These are phyloP conservation scores for Aphelenchoides fujianensis DNA, from an alignment of 1,140 invertebrate genomes.

Conservation along the genomic window DNA sequence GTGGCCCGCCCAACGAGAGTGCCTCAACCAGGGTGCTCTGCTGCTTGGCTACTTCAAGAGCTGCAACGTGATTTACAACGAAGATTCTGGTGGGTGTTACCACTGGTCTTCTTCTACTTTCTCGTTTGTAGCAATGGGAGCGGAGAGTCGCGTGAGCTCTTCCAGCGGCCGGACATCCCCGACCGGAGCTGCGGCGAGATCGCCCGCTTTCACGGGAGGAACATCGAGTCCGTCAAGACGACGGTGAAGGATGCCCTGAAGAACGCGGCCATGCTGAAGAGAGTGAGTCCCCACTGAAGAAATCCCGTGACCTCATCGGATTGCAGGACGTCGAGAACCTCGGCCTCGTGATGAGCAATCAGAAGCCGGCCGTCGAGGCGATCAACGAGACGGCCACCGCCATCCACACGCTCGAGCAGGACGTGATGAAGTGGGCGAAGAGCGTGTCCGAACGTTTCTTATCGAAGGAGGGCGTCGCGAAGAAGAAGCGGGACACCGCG, in stretches of 20 bases:
- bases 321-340: background rate
- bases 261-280: background rate
- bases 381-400: background rate
- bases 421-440: constrained; percentile 1
- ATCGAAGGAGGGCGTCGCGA: background rate
- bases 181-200: background rate
- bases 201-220: background rate
- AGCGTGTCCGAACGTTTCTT: background rate
- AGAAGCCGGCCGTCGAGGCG: background rate
- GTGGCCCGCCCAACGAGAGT: constrained; percentile 46
- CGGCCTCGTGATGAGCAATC: background rate
- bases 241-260: background rate
- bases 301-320: too few relatives aligned
- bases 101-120: background rate
- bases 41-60: constrained; percentile 32
- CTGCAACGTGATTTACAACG: constrained; percentile 23
- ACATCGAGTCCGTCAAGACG: background rate
- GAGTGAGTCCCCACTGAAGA: constrained; percentile 9
- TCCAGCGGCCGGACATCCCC: background rate
- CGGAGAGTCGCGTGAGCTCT: background rate
- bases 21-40: constrained; percentile 30
- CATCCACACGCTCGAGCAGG: background rate
- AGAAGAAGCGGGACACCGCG: background rate
- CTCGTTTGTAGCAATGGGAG: background rate
- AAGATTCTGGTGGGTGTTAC: constrained; percentile 28